Evolutionary conservation across 1,140 invertebrate genomes (phyloP), one percentile per base, ranked within the genome.

Genomic region (Mylabris phalerata): DNA sequence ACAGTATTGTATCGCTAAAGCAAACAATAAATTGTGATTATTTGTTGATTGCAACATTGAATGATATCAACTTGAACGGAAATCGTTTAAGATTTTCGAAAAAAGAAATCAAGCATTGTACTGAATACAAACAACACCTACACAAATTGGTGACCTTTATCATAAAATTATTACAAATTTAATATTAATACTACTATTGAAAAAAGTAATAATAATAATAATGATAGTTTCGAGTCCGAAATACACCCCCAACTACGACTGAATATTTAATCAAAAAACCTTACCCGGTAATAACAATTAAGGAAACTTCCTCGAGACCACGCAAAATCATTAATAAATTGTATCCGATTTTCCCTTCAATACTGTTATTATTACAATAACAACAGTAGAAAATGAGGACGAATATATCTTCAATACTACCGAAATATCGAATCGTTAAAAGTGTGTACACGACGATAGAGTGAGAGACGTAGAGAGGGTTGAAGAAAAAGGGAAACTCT

Each of bases 271-370:
- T 55, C 26, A 27, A 40, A 48, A 54, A 54, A 54, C 51, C 41
- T 54, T 32, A 45, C 51, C 39, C 42, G 42, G 51, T 54, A 54
- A 45, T 54, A 54, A 54, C 46, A 54, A 54, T 54, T 54, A 54
- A 54, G 51, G 51, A 54, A 54, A 54, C 42, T 54, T 54, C 51
- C 51, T 54, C 19, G 41, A 45, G 52, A 55, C 43, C 52, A 47
- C 52, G 52, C 43, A 55, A 55, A 55, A 55, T 55, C 52, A 55
- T 55, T 55, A 55, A 55, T 55, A 55, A 55, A 54, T 54, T 54
- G 51, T 54, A 42, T 51, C 38, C 46, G 51, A 32, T 32, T 32
- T 32, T 32, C 4, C 32, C 32, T 32, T 32, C 32, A 54, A 54
- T 38, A 45, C 51, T 54, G 45, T 54, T 54, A 54, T 54, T 54